A percentile compares a stretch with the other conserved stretches of the same genome.
Evolutionary conservation across 2,113 vertebrate species (phyloP).

Genomic region (Fulmarus glacialis): DNA sequence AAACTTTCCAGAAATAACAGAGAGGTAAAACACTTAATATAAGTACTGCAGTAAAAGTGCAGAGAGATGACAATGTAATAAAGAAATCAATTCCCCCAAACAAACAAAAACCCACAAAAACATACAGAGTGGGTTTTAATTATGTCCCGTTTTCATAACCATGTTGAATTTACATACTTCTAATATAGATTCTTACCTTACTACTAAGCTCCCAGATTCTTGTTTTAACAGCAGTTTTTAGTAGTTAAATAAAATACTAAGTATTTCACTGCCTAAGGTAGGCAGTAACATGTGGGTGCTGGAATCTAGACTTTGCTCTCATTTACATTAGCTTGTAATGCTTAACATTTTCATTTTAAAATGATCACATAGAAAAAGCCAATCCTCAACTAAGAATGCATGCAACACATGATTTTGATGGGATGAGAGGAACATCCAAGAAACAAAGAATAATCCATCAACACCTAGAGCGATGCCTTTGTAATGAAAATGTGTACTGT

Average conservation of each 20-base stretch:
- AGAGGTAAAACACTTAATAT: background rate
- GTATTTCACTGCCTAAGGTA: background rate
- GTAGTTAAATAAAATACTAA: background rate
- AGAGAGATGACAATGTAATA: background rate
- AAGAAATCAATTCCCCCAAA: background rate
- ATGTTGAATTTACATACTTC: background rate
- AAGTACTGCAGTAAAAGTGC: background rate
- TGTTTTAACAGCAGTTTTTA: background rate
- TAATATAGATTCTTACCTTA: background rate
- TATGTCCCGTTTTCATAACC: background rate
- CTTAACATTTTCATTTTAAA: background rate
- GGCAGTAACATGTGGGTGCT: background rate
- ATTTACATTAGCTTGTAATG: background rate
- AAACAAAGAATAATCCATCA: background rate
- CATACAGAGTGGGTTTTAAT: background rate
- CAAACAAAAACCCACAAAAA: background rate
- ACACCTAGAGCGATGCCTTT: background rate
- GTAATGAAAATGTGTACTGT: background rate
- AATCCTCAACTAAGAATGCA: background rate
- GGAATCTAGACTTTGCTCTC: background rate
- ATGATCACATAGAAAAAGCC: background rate
- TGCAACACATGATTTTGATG: background rate
- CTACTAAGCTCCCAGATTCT: background rate
- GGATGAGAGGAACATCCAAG: background rate
- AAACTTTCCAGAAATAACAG: background rate